These are phyloP conservation scores for Troides aeacus DNA, from an alignment of 2,888 invertebrate species.

Conservation along the genomic window DNA sequence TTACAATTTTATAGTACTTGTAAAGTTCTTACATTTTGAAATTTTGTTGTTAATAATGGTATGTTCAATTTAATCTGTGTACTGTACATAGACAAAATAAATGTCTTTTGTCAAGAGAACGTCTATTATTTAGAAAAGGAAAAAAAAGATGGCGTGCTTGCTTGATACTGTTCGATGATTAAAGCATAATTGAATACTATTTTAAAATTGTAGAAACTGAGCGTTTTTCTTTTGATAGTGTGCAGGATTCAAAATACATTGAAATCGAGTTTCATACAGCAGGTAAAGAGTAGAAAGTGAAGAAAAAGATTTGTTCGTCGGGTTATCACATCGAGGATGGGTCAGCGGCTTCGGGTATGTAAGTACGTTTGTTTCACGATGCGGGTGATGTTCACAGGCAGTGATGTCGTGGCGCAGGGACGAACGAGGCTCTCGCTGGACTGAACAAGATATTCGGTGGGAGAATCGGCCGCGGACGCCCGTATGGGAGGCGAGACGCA, in stretches of 20 bases:
- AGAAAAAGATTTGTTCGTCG: conserved; percentile 45
- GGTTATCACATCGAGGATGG: conserved; percentile 33
- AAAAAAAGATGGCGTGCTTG: conserved; percentile 23
- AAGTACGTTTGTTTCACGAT: conserved; percentile 59
- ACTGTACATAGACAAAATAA: not conserved
- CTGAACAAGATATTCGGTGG: conserved; percentile 41
- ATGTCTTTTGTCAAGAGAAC: not conserved
- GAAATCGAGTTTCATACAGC: conserved; percentile 35
- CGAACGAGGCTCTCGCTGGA: conserved; percentile 63
- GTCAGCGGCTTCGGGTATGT: conserved; percentile 46
- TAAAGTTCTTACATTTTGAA: too few species aligned
- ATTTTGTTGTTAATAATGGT: too few species aligned
- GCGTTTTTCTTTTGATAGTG: conserved; percentile 1
- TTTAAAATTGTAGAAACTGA: not conserved
- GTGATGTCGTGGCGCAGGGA: conserved; percentile 73
- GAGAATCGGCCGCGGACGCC: conserved; percentile 55
- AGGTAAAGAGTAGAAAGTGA: conserved; percentile 58
- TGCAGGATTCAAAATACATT: conserved; percentile 17
- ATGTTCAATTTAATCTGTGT: too few species aligned
- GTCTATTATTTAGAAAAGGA: conserved; percentile 12
- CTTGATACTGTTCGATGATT: conserved; percentile 17
- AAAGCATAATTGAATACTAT: conserved; percentile 23
- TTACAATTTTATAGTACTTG: too few species aligned
- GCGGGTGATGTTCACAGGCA: conserved; percentile 69
- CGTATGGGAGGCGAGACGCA: conserved; percentile 63